Evolutionary conservation across 2,797 vertebrate species (phyloP).

Genomic region (Pelochelys cantorii): DNA sequence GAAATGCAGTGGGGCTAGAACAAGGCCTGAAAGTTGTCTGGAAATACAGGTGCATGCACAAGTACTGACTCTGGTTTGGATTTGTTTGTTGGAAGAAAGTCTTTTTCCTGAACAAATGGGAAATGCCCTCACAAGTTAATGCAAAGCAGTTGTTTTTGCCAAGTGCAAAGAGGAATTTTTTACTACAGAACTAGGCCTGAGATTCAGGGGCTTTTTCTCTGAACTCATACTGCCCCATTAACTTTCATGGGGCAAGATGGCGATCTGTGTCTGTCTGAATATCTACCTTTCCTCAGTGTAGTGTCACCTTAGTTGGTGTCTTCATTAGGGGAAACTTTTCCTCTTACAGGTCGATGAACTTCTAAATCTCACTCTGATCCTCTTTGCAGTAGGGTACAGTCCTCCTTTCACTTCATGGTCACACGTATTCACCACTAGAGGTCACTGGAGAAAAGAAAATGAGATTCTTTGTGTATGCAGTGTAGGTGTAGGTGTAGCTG

Average conservation of each 20-base stretch:
- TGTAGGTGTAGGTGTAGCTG: neutral
- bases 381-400: neutral
- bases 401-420: neutral
- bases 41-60: neutral
- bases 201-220: neutral
- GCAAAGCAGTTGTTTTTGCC: neutral
- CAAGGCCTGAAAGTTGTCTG: neutral
- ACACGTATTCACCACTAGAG: slow-evolving; percentile 24
- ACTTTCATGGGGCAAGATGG: neutral
- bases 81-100: neutral
- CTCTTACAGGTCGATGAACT: neutral
- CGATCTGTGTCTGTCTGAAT: neutral
- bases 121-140: neutral
- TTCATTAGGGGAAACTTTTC: neutral
- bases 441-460: slow-evolving; percentile 21
- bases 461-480: accelerated
- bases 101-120: neutral
- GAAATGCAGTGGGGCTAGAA: neutral
- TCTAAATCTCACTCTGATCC: accelerated
- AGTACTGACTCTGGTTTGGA: neutral
- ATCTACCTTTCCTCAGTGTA: neutral
- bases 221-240: neutral
- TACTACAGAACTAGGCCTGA: neutral
- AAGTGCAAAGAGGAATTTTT: neutral
- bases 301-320: neutral